Evolutionary conservation across 2,113 vertebrate species (phyloP).

Genomic region (Gymnorhina tibicen): DNA sequence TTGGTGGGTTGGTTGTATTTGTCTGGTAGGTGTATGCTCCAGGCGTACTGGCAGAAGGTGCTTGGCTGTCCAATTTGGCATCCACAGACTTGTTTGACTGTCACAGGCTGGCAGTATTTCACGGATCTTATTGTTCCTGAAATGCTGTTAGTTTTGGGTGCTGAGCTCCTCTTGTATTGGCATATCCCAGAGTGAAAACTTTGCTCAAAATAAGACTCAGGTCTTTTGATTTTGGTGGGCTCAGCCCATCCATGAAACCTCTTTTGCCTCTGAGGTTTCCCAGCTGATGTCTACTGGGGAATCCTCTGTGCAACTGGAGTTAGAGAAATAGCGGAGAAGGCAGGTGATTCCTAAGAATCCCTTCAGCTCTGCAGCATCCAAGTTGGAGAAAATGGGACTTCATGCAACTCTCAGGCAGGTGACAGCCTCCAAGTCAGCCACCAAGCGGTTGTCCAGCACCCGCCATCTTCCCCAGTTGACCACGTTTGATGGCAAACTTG

Average conservation of each 20-base stretch:
- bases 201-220: neutral
- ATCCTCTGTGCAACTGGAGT: neutral
- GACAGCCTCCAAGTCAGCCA: neutral
- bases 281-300: neutral
- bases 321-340: neutral
- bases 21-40: neutral
- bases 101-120: neutral
- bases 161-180: neutral
- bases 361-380: neutral
- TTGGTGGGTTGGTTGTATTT: neutral
- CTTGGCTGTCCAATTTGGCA: neutral
- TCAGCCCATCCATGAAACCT: neutral
- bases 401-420: neutral
- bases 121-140: neutral
- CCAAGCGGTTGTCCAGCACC: neutral
- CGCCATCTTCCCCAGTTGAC: neutral
- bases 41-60: neutral
- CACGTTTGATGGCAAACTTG: neutral
- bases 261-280: neutral
- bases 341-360: neutral
- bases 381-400: neutral
- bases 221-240: neutral
- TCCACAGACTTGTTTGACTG: slow-evolving; percentile 5
- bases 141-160: neutral
- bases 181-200: neutral